phyloP scores from a whole-genome alignment of 2,113 vertebrate species.

The Gallinago paraguaiae region DNA sequence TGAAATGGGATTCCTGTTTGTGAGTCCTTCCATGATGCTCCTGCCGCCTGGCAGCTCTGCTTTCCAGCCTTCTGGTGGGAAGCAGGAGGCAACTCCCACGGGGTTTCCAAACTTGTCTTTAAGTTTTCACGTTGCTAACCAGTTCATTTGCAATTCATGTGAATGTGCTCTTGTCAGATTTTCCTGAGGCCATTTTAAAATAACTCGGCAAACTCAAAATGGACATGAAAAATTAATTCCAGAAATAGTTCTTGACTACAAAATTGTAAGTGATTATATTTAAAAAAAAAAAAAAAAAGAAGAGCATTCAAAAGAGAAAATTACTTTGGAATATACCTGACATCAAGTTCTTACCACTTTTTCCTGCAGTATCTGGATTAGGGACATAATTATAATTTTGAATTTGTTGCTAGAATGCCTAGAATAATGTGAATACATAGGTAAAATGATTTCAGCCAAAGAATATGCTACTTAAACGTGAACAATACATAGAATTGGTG shows the following conservation, averaged over 20 bases:
- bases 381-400: background rate
- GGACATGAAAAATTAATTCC: background rate
- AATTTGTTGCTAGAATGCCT: background rate
- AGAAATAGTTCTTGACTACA: background rate
- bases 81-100: rapidly evolving
- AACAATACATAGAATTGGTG: background rate
- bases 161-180: background rate
- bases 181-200: background rate
- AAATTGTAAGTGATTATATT: background rate
- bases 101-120: background rate
- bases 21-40: background rate
- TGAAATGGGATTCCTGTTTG: background rate
- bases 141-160: background rate
- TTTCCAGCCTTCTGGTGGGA: background rate
- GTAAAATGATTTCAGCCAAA: background rate
- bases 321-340: background rate
- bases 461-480: background rate
- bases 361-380: background rate
- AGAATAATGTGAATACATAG: background rate
- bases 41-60: background rate
- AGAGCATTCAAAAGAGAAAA: background rate
- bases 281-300: background rate
- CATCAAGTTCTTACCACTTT: background rate
- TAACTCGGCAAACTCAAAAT: background rate
- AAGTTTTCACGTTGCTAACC: background rate